These are phyloP conservation scores for Caenorhabditis imperialis DNA, from an alignment of 2,888 invertebrate species.

Conservation along the genomic window DNA sequence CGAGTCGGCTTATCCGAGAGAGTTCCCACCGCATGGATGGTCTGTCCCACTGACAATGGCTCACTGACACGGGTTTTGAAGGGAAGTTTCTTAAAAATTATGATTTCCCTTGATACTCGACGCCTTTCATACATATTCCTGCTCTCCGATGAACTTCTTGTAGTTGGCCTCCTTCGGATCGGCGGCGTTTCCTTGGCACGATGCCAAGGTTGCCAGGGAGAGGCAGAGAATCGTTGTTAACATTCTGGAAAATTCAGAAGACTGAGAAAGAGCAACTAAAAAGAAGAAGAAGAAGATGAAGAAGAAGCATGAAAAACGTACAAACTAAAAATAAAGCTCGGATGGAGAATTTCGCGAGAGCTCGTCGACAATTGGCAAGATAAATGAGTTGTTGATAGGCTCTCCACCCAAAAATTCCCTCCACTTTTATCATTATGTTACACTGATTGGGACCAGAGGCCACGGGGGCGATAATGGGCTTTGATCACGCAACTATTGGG, in stretches of 20 bases:
- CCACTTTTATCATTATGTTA: constrained; percentile 19
- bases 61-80: constrained; percentile 77
- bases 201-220: constrained; percentile 31
- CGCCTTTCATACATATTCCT: constrained; percentile 64
- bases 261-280: background rate
- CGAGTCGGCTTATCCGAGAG: constrained; percentile 72
- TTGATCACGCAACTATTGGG: constrained; percentile 3
- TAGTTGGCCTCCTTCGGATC: constrained; percentile 69
- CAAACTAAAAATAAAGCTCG: constrained; percentile 10
- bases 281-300: constrained; percentile 8
- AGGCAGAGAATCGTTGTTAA: constrained; percentile 26
- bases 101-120: background rate
- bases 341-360: constrained; percentile 12
- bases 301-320: background rate
- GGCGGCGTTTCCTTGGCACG: constrained; percentile 55
- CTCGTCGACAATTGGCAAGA: constrained; percentile 52
- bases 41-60: constrained; percentile 76
- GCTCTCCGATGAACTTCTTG: constrained; percentile 75
- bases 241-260: constrained; percentile 33
- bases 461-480: background rate
- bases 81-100: constrained; percentile 71
- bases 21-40: constrained; percentile 76
- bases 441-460: too few species aligned
- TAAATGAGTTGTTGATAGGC: constrained; percentile 52
- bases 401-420: background rate